Conservation (phyloP, 2,797 vertebrate species). For the Enteromius radiatus region DNA sequence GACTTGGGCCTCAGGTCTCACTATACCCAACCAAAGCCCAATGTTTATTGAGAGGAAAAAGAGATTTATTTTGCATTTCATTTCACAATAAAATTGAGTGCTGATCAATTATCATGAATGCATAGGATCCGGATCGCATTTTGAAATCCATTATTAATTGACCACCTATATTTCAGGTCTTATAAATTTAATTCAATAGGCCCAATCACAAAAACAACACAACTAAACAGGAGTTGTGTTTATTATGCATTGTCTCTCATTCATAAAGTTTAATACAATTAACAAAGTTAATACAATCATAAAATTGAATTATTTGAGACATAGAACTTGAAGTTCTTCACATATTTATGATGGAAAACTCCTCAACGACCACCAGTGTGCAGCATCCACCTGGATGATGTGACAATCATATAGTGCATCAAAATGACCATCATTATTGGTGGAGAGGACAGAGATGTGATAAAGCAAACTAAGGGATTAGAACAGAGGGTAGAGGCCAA, state of each 20-base stretch:
- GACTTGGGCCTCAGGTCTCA: conserved; percentile 9
- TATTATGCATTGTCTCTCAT: background rate
- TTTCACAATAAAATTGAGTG: conserved; percentile 1
- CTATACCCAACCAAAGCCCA: conserved; percentile 1
- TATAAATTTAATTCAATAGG: background rate
- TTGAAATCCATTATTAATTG: conserved; percentile 20
- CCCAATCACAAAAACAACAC: background rate
- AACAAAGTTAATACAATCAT: too few species aligned
- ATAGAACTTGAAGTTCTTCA: background rate
- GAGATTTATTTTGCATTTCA: conserved; percentile 24
- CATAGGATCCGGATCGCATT: background rate
- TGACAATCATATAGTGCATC: too few species aligned
- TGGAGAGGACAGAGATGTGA: background rate
- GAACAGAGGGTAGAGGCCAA: background rate
- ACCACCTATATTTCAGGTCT: background rate
- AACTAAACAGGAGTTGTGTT: background rate
- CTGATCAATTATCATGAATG: background rate
- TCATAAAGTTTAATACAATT: too few species aligned
- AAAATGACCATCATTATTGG: background rate
- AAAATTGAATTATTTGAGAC: background rate
- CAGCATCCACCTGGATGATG: too few species aligned
- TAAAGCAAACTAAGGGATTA: background rate
- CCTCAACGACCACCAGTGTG: too few species aligned
- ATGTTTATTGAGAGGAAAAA: conserved; percentile 31
- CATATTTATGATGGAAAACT: background rate